Evolutionary conservation across 2,888 invertebrate species (phyloP), one percentile per base, ranked within the genome.

Genomic region (Steromphala cineraria): DNA sequence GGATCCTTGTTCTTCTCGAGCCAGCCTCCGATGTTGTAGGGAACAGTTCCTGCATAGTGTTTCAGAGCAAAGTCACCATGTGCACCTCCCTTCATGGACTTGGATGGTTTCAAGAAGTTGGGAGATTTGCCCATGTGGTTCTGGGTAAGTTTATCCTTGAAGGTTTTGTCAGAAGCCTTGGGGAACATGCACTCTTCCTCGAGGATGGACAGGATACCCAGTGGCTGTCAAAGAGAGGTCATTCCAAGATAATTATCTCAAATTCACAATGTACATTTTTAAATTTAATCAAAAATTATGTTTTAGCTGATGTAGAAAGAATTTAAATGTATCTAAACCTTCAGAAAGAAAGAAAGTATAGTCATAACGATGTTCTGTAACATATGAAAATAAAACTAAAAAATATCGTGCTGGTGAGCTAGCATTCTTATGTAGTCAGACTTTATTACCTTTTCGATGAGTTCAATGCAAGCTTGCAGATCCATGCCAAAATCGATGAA

Each of bases 101-200:
- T 98, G 83, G 91, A 93, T 8, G 94, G 92, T 85, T 93, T 92
- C 92, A 88, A 87, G 85, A 91, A 92, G 87, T 87, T 87, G 74
- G 87, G 86, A 67, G 90, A 88, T 95, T 99, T 99, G 95, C 99
- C 99, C 95, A 99, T 96, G 95, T 99, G 99, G 95, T 99, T 98
- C 95, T 97, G 97, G 95, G 97, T 97, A 95, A 99, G 95, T 95
- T 99, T 99, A 94, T 99, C 98, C 94, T 97, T 97, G 95, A 99
- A 99, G 94, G 99, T 98, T 95, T 95, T 96, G 94, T 99, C 99
- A 92, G 98, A 97, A 94, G 99, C 99, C 95, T 99, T 99, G 94
- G 99, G 99, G 96, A 99, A 99, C 98, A 99, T 99, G 97, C 98
- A 99, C 95, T 99, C 99, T 96, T 99, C 99, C 95, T 99, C 99